A percentile compares a stretch with the other conserved stretches of the same genome.
Evolutionary conservation across 2,797 vertebrate species (phyloP).

Genomic region (Mormyrus hasselquistii): DNA sequence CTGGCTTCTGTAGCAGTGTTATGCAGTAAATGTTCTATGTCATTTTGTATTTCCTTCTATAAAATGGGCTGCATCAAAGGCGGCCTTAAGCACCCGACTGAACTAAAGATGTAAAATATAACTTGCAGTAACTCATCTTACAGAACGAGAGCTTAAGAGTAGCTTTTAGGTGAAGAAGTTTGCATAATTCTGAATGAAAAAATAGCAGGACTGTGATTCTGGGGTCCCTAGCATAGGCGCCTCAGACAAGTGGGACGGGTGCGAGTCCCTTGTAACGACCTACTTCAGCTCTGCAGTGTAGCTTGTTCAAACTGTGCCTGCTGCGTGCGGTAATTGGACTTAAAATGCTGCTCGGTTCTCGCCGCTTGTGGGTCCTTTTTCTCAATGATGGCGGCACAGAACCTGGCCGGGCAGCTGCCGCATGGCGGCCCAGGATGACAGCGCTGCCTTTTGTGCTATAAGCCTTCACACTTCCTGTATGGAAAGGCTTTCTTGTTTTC

Average conservation of each 20-base stretch:
- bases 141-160: neutral
- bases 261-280: neutral
- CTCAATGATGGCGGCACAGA: neutral
- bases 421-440: neutral
- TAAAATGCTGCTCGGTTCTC: neutral
- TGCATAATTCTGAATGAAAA: neutral
- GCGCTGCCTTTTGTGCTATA: neutral
- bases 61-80: neutral
- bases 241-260: neutral
- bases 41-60: neutral
- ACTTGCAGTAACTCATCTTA: neutral
- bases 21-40: neutral
- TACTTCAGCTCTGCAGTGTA: neutral
- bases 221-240: neutral
- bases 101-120: conserved; percentile 3
- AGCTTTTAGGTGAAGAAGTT: neutral
- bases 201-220: neutral
- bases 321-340: neutral
- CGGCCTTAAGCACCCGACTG: neutral
- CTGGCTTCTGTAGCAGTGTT: neutral
- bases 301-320: neutral
- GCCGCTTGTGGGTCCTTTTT: neutral
- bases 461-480: neutral
- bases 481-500: neutral
- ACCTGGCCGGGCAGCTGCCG: neutral